Base-by-base conservation (phyloP, 2,888 invertebrate genomes). In the Cantharis lateralis region DNA sequence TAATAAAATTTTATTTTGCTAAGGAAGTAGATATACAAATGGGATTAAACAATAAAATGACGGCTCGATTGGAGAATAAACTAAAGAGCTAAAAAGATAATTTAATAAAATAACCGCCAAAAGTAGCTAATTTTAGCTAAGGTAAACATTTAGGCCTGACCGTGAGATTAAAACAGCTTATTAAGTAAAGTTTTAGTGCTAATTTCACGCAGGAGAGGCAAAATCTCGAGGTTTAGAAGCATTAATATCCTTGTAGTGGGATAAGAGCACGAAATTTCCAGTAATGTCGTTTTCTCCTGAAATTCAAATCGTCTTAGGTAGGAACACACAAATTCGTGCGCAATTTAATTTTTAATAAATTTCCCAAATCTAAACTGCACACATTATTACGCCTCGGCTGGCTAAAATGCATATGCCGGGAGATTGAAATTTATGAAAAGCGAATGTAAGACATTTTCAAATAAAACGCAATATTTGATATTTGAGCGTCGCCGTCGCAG, bases 151-250 rank as follows among this genome's bases (percentile, higher is more conserved):
- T 79, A 78, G 79, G 81, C 79, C 78, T 81, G 78, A 77, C 72
- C 74, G 79, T 77, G 77, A 82, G 82, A 83, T 82, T 82, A 82
- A 82, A 83, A 82, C 82, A 80, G 83, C 83, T 83, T 82, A 82
- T 82, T 82, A 82, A 80, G 82, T 81, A 80, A 81, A 80, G 80
- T 82, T 81, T 81, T 82, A 83, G 82, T 83, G 79, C 80, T 82
- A 82, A 82, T 82, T 82, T 81, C 81, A 80, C 81, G 82, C 78
- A 80, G 80, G 79, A 79, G 79, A 78, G 77, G 79, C 78, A 76
- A 80, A 79, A 78, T 79, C 78, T 79, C 70, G 79, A 74, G 78
- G 76, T 78, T 76, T 76, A 78, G 73, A 70, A 68, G 76, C 71
- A 78, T 78, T 78, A 78, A 78, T 78, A 76, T 72, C 78, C 68